Evolutionary conservation across 2,797 vertebrate species (phyloP), one percentile per base, ranked within the genome.

Genomic region (Diplodus puntazzo): DNA sequence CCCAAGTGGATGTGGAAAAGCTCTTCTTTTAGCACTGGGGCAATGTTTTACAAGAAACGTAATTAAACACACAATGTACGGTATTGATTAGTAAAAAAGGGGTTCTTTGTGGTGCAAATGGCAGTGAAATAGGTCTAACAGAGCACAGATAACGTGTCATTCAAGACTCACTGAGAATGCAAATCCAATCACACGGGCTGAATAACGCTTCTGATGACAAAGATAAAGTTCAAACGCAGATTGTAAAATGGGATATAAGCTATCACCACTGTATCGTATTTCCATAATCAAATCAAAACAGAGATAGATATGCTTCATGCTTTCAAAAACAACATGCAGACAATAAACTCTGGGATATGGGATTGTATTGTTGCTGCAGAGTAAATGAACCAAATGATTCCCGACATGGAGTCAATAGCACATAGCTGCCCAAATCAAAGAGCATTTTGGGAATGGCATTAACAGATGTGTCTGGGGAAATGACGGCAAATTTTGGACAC

Each of bases 161-260:
- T 83, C 25, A 69, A 30, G 0, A 52, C 65, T 73, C 11, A 53
- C 17, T 46, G 53, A 71, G 49, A 54, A 65, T 58, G 80, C 27
- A 49, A 79, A 80, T 83, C 42, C 48, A 50, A 75, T 88, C 79
- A 64, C 45, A 25, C 58, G 57, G 59, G 64, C 67, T 62, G 53
- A 60, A 60, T 70, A 16, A 20, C 9, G 7, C 49, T 49, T 73
- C 61, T 63, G 76, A 89, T 85, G 46, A 72, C 27, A 67, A 12
- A 80, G 84, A 88, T 80, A 66, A 81, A 70, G 76, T 87, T 90
- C 79, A 89, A 89, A 89, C 76, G 70, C 45, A 77, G 57, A 81
- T 80, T 67, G 81, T 30, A 57, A 76, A 81, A 83, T 49, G 45
- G 52, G 50, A 69, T 80, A 87, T 83, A 52, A 64, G 78, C 82